Evolutionary conservation across 2,797 vertebrate genomes (phyloP).

Genomic region (Coregonus suidteri): DNA sequence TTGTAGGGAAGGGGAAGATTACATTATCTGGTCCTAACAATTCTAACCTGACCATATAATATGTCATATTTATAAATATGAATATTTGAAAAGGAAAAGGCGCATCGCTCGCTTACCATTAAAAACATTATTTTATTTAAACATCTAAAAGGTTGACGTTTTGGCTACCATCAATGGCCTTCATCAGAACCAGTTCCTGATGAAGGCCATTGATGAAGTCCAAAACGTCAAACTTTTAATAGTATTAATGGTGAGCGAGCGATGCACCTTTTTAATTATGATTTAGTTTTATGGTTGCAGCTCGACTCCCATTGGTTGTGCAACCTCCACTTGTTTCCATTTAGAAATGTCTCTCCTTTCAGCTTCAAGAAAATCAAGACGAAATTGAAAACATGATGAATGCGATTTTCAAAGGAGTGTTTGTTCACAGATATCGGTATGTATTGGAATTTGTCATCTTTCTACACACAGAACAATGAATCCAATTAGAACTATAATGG

Average conservation of each 20-base stretch:
- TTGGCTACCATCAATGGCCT: no score
- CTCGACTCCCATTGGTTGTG: not conserved
- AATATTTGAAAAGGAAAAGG: not conserved
- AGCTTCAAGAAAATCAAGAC: conserved; percentile 99
- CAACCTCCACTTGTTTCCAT: not conserved
- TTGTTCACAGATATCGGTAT: conserved; percentile 98
- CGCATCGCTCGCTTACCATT: not conserved
- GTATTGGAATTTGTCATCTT: conserved; percentile 25
- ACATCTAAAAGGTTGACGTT: not conserved
- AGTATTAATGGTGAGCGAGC: not conserved
- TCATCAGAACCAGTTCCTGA: not conserved
- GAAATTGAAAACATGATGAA: conserved; percentile 99
- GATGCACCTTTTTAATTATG: not conserved
- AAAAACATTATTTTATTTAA: not conserved
- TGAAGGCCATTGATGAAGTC: not conserved
- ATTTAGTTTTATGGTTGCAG: not conserved
- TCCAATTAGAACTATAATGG: not conserved
- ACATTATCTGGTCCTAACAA: not conserved
- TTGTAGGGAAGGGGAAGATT: no score
- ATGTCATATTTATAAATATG: not conserved
- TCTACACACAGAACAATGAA: not conserved
- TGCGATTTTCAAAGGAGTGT: conserved; percentile 99
- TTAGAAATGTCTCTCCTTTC: conserved; percentile 56
- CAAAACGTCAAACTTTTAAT: not conserved
- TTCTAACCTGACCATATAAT: not conserved